A percentile compares a stretch with the other conserved stretches of the same genome.
Evolutionary conservation across 2,888 invertebrate genomes (phyloP).

Genomic region (Thalpophila matura): DNA sequence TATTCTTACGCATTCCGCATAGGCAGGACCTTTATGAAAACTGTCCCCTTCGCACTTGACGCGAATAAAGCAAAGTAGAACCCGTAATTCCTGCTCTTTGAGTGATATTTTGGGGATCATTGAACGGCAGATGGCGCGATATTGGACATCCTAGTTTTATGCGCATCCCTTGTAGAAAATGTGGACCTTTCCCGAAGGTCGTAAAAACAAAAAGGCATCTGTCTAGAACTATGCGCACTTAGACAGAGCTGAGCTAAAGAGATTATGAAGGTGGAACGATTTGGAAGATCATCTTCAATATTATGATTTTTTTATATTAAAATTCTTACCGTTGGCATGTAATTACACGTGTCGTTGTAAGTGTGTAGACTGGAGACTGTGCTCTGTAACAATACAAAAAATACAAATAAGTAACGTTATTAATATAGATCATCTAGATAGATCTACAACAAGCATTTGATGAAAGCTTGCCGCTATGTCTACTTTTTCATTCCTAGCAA

Average conservation of each 20-base stretch:
- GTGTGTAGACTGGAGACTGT: slow-evolving; percentile 38
- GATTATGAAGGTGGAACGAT: slow-evolving; percentile 24
- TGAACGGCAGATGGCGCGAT: slow-evolving; percentile 85
- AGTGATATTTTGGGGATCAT: slow-evolving; percentile 84
- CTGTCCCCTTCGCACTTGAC: slow-evolving; percentile 74
- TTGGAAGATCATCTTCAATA: not conserved
- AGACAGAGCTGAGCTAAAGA: slow-evolving; percentile 51
- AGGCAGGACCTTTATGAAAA: slow-evolving; percentile 77
- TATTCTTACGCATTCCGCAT: slow-evolving; percentile 73
- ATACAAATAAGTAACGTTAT: slow-evolving; percentile 2
- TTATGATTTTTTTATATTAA: not conserved
- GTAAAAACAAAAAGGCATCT: slow-evolving; percentile 83
- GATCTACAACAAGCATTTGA: not conserved
- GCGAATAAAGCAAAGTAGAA: slow-evolving; percentile 75
- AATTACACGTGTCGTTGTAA: slow-evolving; percentile 44
- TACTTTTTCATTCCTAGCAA: not conserved
- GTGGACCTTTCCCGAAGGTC: slow-evolving; percentile 74
- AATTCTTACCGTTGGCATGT: slow-evolving; percentile 68
- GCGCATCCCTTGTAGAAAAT: slow-evolving; percentile 75
- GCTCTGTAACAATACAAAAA: slow-evolving; percentile 66
- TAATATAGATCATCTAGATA: not conserved
- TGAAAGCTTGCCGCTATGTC: not conserved
- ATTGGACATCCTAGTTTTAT: slow-evolving; percentile 86
- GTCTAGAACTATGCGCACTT: slow-evolving; percentile 72
- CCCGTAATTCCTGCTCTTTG: slow-evolving; percentile 84